Evolutionary conservation across 1,140 invertebrate genomes (phyloP), one percentile per base, ranked within the genome.

Genomic region (Mizuhopecten yessoensis): DNA sequence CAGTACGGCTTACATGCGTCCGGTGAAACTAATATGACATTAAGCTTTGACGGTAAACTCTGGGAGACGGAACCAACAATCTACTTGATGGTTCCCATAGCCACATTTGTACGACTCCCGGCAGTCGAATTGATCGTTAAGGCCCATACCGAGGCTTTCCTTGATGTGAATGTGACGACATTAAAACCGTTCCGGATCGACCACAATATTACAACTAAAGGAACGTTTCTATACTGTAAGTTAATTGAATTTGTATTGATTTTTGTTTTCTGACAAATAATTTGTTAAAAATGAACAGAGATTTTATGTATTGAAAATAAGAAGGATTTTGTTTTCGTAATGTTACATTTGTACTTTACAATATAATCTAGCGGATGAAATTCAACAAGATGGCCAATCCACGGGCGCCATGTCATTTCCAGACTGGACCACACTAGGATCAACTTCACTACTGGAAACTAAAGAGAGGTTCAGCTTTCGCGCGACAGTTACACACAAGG

Each of bases 381-480:
- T 75, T n/a, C n/a, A n/a, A 29, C 15, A 75, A 29, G 57, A n/a
- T 75, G 57, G 57, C 5, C 23, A 75, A n/a, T 29, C 57, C n/a
- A 75, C 57, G 29, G 57, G 57, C 57, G n/a, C 57, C 11, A 75
- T 75, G 57, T 29, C 57, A n/a, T 75, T 75, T 75, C 57, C 57
- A 17, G 57, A 75, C 5, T 75, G 57, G 57, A 75, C 57, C n/a
- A 75, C 57, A 29, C 5, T 29, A 5, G 57, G 57, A 3, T 29
- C 57, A 75, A 75, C 57, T 5, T 75, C 57, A 75, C 1, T 29
- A 29, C 29, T 75, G n/a, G 57, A 75, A n/a, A 75, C 57, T 29
- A 29, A 75, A 3, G 57, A 75, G 57, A 75, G n/a, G 57, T 75
- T 75, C n/a, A 75, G 57, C 57, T 29, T 75, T n/a, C n/a, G 11